Percentiles rank a stretch among this genome's conserved stretches.
phyloP scores from a whole-genome alignment of 2,797 vertebrate species.

The Melanotaenia boesemani region DNA sequence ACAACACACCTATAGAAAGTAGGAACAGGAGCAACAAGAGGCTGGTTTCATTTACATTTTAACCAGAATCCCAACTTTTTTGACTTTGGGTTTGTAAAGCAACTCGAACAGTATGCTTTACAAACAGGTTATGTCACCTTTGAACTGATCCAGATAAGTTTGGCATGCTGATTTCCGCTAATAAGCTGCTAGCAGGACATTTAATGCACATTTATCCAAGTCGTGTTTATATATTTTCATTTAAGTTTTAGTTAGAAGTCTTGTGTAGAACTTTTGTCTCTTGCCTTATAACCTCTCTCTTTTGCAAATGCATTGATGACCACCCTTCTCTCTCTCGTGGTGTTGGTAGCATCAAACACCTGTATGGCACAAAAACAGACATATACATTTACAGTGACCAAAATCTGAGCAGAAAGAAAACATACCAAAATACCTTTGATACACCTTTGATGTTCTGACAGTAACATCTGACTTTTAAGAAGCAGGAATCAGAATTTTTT shows the following conservation, averaged over 20 bases:
- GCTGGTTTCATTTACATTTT: no score
- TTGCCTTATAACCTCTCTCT: slow-evolving; percentile 91
- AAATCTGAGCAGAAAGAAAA: neutral
- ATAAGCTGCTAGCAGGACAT: no score
- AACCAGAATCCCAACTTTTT: no score
- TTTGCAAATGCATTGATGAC: slow-evolving; percentile 87
- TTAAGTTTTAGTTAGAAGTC: neutral
- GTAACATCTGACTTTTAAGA: neutral
- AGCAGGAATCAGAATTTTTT: neutral
- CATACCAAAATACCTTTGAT: neutral
- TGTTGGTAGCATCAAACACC: slow-evolving; percentile 96
- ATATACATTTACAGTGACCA: neutral
- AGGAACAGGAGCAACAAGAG: no score
- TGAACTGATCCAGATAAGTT: no score
- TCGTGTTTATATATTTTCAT: neutral
- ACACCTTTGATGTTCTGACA: neutral
- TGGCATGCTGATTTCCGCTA: no score
- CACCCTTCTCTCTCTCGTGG: slow-evolving; percentile 88
- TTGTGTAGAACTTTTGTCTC: neutral
- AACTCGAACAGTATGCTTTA: no score
- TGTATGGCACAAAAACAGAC: slow-evolving; percentile 46
- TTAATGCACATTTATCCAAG: neutral
- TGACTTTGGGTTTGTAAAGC: no score
- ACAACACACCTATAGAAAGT: no score
- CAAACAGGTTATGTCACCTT: no score